Evolutionary conservation across 2,888 invertebrate species (phyloP).

Genomic region (Nesidiocoris tenuis): DNA sequence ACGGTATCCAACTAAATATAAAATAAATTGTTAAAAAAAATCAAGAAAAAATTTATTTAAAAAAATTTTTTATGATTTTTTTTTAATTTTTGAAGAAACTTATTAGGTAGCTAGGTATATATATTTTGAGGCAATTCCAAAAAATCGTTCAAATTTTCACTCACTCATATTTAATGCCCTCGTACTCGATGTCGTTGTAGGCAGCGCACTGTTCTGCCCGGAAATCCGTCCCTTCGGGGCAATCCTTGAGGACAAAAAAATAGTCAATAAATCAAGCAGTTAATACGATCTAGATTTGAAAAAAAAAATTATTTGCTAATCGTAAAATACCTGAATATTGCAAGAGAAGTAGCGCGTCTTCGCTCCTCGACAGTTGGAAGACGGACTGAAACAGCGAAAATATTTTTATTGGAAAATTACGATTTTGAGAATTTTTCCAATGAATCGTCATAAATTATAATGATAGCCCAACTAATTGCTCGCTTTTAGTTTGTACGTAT

Average conservation of each 20-base stretch:
- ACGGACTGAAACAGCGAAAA: conserved; percentile 61
- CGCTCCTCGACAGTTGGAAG: conserved; percentile 71
- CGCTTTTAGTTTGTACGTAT: too few species aligned
- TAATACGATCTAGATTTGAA: background rate
- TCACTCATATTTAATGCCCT: conserved; percentile 79
- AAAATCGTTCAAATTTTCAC: too few species aligned
- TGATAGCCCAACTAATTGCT: too few species aligned
- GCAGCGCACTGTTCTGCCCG: conserved; percentile 85
- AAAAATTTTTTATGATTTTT: too few species aligned
- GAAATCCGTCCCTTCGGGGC: conserved; percentile 80
- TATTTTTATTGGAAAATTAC: too few species aligned
- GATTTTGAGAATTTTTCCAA: too few species aligned
- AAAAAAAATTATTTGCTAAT: conserved; percentile 5
- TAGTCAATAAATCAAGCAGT: too few species aligned
- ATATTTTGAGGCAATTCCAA: too few species aligned
- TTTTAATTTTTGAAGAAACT: too few species aligned
- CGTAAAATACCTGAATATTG: conserved; percentile 82
- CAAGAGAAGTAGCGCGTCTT: conserved; percentile 85
- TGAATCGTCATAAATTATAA: too few species aligned
- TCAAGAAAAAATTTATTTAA: background rate
- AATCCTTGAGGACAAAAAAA: conserved; percentile 61
- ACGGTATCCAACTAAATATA: conserved; percentile 76
- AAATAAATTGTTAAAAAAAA: background rate
- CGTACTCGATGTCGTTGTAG: conserved; percentile 77
- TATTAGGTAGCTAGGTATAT: too few species aligned